Percentiles rank a stretch among this genome's conserved stretches.
These are phyloP conservation scores for Anas acuta DNA, from an alignment of 2,797 vertebrate species.

Conservation along the genomic window DNA sequence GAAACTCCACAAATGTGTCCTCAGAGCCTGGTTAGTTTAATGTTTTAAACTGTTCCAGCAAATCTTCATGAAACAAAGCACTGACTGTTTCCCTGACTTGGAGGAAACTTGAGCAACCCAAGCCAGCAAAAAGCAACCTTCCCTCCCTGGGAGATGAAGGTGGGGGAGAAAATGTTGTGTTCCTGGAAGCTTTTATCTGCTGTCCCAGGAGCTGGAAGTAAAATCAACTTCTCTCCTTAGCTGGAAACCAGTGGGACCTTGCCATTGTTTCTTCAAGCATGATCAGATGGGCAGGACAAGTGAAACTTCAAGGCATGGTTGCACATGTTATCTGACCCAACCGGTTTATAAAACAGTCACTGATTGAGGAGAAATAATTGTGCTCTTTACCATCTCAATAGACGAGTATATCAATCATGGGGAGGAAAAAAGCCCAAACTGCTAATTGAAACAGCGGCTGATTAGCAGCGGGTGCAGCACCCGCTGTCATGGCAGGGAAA, in stretches of 20 bases:
- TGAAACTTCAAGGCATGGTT: neutral
- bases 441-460: slow-evolving; percentile 21
- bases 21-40: neutral
- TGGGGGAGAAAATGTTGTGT: neutral
- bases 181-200: neutral
- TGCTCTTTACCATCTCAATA: neutral
- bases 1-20: neutral
- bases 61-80: neutral
- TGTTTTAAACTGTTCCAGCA: neutral
- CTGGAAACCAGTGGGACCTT: neutral
- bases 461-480: neutral
- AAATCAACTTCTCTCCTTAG: neutral
- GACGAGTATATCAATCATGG: slow-evolving; percentile 10
- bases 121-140: neutral
- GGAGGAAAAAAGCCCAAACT: neutral
- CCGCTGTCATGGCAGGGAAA: neutral
- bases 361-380: neutral
- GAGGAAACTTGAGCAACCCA: neutral
- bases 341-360: neutral
- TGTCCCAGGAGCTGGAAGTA: neutral
- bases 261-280: fast-evolving
- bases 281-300: neutral
- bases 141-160: neutral
- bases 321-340: neutral
- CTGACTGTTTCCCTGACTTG: neutral